These are phyloP conservation scores for Verasper variegatus DNA, from an alignment of 2,113 vertebrate species.

Conservation along the genomic window DNA sequence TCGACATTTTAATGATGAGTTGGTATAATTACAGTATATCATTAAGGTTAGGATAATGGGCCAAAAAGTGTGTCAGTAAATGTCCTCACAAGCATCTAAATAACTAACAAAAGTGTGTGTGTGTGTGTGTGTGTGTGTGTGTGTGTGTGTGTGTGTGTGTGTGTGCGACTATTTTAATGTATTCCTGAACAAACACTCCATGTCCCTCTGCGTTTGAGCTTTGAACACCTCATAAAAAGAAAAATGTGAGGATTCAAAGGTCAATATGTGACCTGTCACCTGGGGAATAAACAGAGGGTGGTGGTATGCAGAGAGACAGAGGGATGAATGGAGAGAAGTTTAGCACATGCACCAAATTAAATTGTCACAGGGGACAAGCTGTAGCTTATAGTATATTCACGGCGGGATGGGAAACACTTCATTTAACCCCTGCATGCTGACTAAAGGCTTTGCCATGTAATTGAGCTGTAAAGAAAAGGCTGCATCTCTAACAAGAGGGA, in stretches of 20 bases:
- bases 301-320: conserved; percentile 22
- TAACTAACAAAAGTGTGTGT: no score
- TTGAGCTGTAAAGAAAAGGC: conserved; percentile 31
- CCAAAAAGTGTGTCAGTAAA: no score
- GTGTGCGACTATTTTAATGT: not conserved
- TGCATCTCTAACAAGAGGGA: conserved; percentile 12
- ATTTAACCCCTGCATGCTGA: conserved; percentile 29
- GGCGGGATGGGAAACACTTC: conserved; percentile 23
- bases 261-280: conserved; percentile 44
- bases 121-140: not conserved
- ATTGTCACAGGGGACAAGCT: not conserved
- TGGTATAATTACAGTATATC: no score
- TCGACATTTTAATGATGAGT: no score
- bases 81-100: no score
- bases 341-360: no score
- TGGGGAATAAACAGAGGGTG: conserved; percentile 38
- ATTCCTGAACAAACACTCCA: conserved; percentile 17
- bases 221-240: conserved; percentile 24
- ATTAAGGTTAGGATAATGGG: no score
- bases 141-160: not conserved
- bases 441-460: conserved; percentile 18
- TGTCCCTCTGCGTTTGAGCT: conserved; percentile 13
- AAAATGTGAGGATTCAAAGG: conserved; percentile 43
- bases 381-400: conserved; percentile 17
- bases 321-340: not conserved